phyloP scores from a whole-genome alignment of 2,797 vertebrate genomes.

The Botia kubotai region DNA sequence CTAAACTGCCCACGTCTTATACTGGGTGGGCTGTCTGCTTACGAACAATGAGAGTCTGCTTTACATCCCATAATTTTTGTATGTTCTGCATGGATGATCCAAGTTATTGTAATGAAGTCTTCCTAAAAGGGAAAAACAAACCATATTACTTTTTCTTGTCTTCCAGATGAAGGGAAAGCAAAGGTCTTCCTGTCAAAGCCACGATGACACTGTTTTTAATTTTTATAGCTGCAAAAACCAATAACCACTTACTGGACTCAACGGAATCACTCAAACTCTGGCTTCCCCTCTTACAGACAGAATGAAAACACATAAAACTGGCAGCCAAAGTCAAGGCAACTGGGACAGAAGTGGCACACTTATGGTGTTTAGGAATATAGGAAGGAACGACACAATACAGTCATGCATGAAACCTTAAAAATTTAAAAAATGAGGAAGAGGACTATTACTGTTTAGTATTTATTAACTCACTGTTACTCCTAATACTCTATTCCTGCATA shows the following conservation, averaged over 20 bases:
- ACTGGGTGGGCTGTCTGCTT: slow-evolving; percentile 60
- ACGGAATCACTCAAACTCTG: slow-evolving; percentile 56
- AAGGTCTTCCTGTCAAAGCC: slow-evolving; percentile 83
- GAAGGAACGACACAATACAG: slow-evolving; percentile 67
- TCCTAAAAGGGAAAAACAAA: slow-evolving; percentile 72
- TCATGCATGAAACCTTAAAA: slow-evolving; percentile 80
- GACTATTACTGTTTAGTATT: slow-evolving; percentile 70
- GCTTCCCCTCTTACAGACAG: slow-evolving; percentile 47
- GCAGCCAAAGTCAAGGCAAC: slow-evolving; percentile 9
- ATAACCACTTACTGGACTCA: slow-evolving; percentile 44
- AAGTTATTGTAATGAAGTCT: slow-evolving; percentile 74
- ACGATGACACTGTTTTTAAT: slow-evolving; percentile 83
- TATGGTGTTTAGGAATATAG: slow-evolving; percentile 15
- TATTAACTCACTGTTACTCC: slow-evolving; percentile 72
- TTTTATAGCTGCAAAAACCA: slow-evolving; percentile 42
- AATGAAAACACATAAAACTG: slow-evolving; percentile 20
- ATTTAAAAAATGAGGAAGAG: slow-evolving; percentile 64
- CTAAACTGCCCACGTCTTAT: slow-evolving; percentile 47
- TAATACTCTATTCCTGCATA: slow-evolving; percentile 49
- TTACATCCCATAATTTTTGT: slow-evolving; percentile 54
- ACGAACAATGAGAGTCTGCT: slow-evolving; percentile 54
- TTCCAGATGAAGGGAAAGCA: slow-evolving; percentile 79
- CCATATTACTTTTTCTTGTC: slow-evolving; percentile 66
- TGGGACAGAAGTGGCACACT: background rate
- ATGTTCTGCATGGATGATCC: slow-evolving; percentile 75